phyloP scores from a whole-genome alignment of 1,140 invertebrate species.

The Microplitis demolitor region DNA sequence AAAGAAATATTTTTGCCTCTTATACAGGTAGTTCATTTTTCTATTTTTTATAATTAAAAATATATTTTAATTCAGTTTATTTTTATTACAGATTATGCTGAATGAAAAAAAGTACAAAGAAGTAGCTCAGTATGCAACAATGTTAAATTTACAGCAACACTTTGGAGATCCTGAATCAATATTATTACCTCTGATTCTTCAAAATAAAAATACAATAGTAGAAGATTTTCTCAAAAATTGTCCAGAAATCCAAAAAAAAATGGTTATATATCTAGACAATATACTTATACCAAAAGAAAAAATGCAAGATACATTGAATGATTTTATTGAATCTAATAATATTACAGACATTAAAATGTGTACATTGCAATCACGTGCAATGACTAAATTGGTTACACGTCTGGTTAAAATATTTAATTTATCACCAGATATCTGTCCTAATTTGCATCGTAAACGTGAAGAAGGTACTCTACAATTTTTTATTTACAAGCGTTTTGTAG shows the following conservation, averaged over 20 bases:
- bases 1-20: slow-evolving; percentile 62
- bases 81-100: slow-evolving; percentile 56
- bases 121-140: slow-evolving; percentile 68
- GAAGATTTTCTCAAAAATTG: slow-evolving; percentile 70
- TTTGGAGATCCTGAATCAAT: slow-evolving; percentile 69
- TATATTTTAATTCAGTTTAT: background rate
- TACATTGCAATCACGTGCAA: slow-evolving; percentile 64
- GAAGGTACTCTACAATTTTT: slow-evolving; percentile 71
- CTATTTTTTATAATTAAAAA: background rate
- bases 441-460: slow-evolving; percentile 68
- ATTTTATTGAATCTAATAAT: slow-evolving; percentile 55
- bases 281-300: slow-evolving; percentile 58
- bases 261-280: slow-evolving; percentile 69
- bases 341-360: slow-evolving; percentile 67
- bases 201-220: slow-evolving; percentile 71
- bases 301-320: slow-evolving; percentile 51
- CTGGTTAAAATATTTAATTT: slow-evolving; percentile 68
- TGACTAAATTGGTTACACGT: slow-evolving; percentile 67
- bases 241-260: slow-evolving; percentile 63
- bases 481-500: slow-evolving; percentile 68
- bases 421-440: slow-evolving; percentile 66
- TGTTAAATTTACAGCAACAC: slow-evolving; percentile 67
- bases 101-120: slow-evolving; percentile 67
- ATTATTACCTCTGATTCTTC: slow-evolving; percentile 73
- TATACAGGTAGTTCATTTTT: slow-evolving; percentile 47